phyloP scores from a whole-genome alignment of 2,797 vertebrate species.

The Danio aesculapii region DNA sequence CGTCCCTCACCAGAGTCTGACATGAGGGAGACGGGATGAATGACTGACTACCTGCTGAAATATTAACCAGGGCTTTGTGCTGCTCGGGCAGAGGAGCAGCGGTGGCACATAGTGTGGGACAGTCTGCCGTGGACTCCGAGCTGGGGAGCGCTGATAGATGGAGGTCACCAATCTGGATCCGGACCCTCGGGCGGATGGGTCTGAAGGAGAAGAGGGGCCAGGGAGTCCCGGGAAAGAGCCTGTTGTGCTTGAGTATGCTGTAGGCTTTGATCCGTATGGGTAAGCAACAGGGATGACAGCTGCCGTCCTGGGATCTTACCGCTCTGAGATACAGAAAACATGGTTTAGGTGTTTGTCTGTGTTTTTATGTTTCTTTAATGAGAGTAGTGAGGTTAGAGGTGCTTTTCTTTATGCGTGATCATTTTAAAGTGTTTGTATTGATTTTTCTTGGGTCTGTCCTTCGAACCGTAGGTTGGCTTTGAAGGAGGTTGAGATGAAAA shows the following conservation, averaged over 20 bases:
- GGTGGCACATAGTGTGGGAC: slow-evolving; percentile 72
- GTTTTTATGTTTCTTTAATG: background rate
- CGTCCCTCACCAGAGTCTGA: slow-evolving; percentile 70
- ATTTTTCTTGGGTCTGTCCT: slow-evolving; percentile 8
- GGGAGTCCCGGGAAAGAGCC: slow-evolving; percentile 68
- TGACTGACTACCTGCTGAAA: slow-evolving; percentile 75
- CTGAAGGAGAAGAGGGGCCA: slow-evolving; percentile 70
- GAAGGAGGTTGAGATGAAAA: background rate
- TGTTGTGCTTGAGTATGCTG: slow-evolving; percentile 70
- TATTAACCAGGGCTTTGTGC: slow-evolving; percentile 73
- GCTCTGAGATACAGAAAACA: background rate
- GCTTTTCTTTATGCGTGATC: background rate
- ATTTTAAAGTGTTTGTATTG: background rate
- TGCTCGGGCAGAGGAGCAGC: slow-evolving; percentile 71
- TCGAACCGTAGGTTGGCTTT: background rate
- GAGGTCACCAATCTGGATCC: slow-evolving; percentile 73
- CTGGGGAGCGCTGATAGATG: slow-evolving; percentile 66
- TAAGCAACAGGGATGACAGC: slow-evolving; percentile 67
- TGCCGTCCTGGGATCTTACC: background rate
- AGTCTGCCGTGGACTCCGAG: slow-evolving; percentile 62
- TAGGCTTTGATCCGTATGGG: slow-evolving; percentile 69
- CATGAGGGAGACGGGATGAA: slow-evolving; percentile 58
- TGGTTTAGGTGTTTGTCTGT: background rate
- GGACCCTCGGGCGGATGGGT: slow-evolving; percentile 67
- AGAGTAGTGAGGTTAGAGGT: background rate